Percentiles rank a stretch among this genome's conserved stretches.
phyloP scores from a whole-genome alignment of 2,113 vertebrate genomes.

The Butorides virescens region DNA sequence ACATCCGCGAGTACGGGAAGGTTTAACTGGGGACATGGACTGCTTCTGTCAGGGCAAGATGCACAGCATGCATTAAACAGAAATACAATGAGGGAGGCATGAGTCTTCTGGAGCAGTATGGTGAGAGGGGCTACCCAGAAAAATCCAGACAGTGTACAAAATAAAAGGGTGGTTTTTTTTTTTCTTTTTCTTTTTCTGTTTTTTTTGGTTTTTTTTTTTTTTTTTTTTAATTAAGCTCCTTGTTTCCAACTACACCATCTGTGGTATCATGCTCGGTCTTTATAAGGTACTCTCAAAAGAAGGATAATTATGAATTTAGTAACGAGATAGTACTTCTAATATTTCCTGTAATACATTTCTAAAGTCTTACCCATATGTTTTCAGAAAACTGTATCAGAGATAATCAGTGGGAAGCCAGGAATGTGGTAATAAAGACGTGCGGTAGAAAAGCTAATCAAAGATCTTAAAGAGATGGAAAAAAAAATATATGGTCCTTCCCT shows the following conservation, averaged over 20 bases:
- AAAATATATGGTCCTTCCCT: not conserved
- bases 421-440: not conserved
- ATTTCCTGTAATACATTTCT: slow-evolving; percentile 25
- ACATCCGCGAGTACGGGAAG: not conserved
- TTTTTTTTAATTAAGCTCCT: not conserved
- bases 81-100: accelerated
- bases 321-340: slow-evolving; percentile 12
- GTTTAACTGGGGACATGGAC: not conserved
- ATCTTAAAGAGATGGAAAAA: not conserved
- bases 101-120: not conserved
- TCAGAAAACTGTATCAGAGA: not conserved
- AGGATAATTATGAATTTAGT: slow-evolving; percentile 26
- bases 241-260: slow-evolving; percentile 26
- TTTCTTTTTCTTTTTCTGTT: too few species aligned
- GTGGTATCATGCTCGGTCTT: not conserved
- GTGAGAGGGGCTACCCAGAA: not conserved
- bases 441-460: not conserved
- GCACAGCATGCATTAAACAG: not conserved
- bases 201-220: accelerated
- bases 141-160: not conserved
- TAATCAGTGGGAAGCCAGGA: slow-evolving; percentile 12
- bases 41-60: not conserved
- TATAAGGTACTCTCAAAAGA: not conserved
- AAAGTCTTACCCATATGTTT: slow-evolving; percentile 20
- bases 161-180: not conserved